A percentile compares a stretch with the other conserved stretches of the same genome.
phyloP scores from a whole-genome alignment of 2,113 vertebrate species.

The Semnopithecus entellus region DNA sequence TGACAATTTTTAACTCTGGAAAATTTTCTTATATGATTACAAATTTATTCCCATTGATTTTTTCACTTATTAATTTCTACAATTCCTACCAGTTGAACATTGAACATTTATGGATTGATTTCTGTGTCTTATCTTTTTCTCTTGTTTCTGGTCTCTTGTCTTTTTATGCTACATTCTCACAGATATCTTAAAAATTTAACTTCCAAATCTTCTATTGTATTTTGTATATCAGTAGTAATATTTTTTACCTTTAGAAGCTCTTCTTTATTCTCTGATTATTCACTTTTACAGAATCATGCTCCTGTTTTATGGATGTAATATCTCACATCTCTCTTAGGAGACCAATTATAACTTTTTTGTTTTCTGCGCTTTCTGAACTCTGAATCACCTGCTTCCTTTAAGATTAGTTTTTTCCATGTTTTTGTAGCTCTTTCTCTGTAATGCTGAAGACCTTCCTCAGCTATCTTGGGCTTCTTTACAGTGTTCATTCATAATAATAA shows the following conservation, averaged over 20 bases:
- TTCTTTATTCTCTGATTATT: conserved; percentile 20
- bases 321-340: background rate
- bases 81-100: background rate
- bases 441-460: background rate
- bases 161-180: background rate
- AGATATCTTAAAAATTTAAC: background rate
- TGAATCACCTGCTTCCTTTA: conserved; percentile 18
- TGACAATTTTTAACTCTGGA: background rate
- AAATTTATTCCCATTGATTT: background rate
- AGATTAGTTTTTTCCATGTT: background rate
- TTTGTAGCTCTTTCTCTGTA: background rate
- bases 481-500: background rate
- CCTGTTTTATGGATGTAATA: background rate
- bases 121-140: background rate
- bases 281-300: background rate
- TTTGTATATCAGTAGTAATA: background rate
- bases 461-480: background rate
- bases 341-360: background rate
- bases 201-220: conserved; percentile 3
- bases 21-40: background rate
- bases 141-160: background rate
- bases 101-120: background rate
- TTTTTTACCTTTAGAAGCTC: background rate
- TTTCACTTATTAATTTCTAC: background rate
- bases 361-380: background rate